Percentiles rank a stretch among this genome's conserved stretches.
These are phyloP conservation scores for Romanogobio albipinnatus DNA, from an alignment of 2,113 vertebrate genomes.

Conservation along the genomic window DNA sequence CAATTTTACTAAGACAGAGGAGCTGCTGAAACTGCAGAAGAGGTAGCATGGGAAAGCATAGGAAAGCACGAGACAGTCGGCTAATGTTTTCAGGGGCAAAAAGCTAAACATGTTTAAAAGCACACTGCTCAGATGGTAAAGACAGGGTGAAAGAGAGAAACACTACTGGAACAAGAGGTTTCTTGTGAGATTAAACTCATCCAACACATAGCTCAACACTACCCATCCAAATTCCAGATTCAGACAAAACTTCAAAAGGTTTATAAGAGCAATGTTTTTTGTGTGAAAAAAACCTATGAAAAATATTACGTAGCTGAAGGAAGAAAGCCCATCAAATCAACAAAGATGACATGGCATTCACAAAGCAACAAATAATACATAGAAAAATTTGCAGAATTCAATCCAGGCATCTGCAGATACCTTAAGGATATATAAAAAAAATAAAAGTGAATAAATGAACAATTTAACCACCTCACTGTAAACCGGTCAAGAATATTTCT, in stretches of 20 bases:
- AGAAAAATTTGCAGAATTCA: not conserved
- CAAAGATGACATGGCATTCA: not conserved
- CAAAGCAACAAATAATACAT: not conserved
- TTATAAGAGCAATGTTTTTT: not conserved
- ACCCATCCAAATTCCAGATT: not conserved
- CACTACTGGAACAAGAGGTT: not conserved
- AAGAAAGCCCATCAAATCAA: not conserved
- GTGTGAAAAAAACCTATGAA: not conserved
- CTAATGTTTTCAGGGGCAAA: not conserved
- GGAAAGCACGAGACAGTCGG: slow-evolving; percentile 2
- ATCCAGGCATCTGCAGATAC: not conserved
- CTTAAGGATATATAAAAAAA: not conserved
- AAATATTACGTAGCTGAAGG: not conserved
- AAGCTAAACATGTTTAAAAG: not conserved
- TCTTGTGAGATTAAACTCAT: not conserved
- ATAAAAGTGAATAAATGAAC: not conserved
- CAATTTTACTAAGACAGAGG: not conserved
- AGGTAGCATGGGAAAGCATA: not conserved
- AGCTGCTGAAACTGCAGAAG: not conserved
- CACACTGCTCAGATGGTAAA: not conserved
- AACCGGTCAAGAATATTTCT: not conserved
- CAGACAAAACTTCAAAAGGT: not conserved
- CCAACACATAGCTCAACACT: not conserved
- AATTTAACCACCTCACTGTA: not conserved
- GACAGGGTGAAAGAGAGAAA: not conserved